Conservation (phyloP, 1,140 invertebrate genomes). For the Drosophila sp. region DNA sequence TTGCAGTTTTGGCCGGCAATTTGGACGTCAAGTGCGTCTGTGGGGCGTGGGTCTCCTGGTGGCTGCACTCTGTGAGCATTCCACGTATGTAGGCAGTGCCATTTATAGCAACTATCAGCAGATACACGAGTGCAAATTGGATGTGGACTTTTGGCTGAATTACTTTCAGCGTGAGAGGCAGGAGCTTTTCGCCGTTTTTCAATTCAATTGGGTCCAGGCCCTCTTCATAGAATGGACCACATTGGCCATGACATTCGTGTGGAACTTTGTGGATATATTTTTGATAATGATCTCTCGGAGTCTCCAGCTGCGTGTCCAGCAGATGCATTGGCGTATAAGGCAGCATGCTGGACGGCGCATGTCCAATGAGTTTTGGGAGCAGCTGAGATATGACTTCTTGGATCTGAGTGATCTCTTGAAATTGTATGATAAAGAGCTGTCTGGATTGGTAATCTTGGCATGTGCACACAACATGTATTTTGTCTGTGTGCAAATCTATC, state of each 20-base stretch:
- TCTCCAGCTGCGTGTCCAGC: constrained; percentile 86
- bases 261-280: constrained; percentile 89
- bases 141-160: constrained; percentile 75
- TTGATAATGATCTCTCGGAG: constrained; percentile 87
- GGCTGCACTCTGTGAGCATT: constrained; percentile 65
- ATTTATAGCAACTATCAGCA: constrained; percentile 73
- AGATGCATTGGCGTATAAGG: constrained; percentile 85
- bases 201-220: constrained; percentile 56
- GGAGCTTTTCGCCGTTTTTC: constrained; percentile 68
- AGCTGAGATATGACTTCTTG: constrained; percentile 86
- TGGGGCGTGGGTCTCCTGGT: constrained; percentile 61
- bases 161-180: constrained; percentile 72
- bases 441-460: constrained; percentile 87
- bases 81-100: constrained; percentile 68
- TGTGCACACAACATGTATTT: constrained; percentile 90
- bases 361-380: constrained; percentile 85
- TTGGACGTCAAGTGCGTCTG: constrained; percentile 51
- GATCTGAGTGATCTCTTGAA: constrained; percentile 86
- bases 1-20: constrained; percentile 45
- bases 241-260: constrained; percentile 86
- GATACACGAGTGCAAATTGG: constrained; percentile 71
- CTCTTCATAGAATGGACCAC: constrained; percentile 78
- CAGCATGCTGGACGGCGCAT: constrained; percentile 67
- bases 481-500: constrained; percentile 89
- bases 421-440: constrained; percentile 85